Base-by-base conservation (phyloP, 2,797 vertebrate species). In the Molossus alvarezi region DNA sequence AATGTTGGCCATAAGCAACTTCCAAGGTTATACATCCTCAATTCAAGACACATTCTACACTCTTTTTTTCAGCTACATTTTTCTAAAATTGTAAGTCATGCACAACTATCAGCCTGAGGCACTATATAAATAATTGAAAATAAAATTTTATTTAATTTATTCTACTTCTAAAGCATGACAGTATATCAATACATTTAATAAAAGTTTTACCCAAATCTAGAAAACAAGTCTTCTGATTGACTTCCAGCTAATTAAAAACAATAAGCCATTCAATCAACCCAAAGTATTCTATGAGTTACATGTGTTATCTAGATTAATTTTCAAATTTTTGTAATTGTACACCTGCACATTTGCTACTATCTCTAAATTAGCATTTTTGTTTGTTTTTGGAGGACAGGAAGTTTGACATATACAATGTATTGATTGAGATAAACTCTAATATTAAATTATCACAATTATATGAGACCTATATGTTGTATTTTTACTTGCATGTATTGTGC, bases 361-460 rank as follows among this genome's bases (percentile, higher is more conserved):
- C 67, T 89, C 57, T 69, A 90, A 95, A 48, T 69, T 86, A 91
- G 58, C 8, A 37, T 88, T 73, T 29, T n/a, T 58, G n/a, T 60
- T 67, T 76, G 41, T 41, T 90, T 60, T 91, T 58, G 69, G 21
- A 69, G 69, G 65, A 58, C 13, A 92, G 84, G 41, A 76, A 85
- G 41, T 82, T 95, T 76, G 18, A 73, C 29, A 37, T 53, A 73
- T 10, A 71, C 12, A 84, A 4, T 89, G 9, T 55, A 37, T 72
- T 82, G 77, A 58, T 69, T 58, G n/a, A n/a, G 85, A 75, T 51
- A 94, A 45, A 69, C 20, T 69, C 80, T 37, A 76, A 60, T 76
- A 85, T 69, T 87, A 95, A 95, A 37, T 90, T 93, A 48, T 65
- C 88, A 53, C 5, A 95, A 86, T 88, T 93, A 41, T n/a, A 25